These are phyloP conservation scores for Ametastegia equiseti DNA, from an alignment of 2,888 invertebrate species.

Conservation along the genomic window DNA sequence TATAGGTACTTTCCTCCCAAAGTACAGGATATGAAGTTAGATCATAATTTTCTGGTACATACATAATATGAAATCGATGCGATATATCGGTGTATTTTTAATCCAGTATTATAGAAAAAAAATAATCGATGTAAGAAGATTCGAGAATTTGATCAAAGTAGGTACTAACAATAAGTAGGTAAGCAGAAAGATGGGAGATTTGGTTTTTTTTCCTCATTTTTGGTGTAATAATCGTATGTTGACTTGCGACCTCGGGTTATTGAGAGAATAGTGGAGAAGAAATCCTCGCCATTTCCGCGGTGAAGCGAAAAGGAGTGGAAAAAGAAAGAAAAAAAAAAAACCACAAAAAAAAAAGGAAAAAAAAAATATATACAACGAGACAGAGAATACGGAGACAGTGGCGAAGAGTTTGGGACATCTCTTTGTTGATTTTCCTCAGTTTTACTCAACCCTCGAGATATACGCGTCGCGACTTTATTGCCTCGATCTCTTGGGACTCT, in stretches of 20 bases:
- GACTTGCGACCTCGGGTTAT: slow-evolving; percentile 26
- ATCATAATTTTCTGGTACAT: neutral
- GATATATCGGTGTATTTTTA: neutral
- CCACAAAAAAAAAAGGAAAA: neutral
- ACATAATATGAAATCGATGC: neutral
- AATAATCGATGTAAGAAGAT: neutral
- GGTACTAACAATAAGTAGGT: too few relatives aligned
- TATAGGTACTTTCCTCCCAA: neutral
- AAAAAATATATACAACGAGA: neutral
- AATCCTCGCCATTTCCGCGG: slow-evolving; percentile 6
- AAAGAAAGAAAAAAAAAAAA: neutral
- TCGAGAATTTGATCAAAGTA: neutral
- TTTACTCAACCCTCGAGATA: slow-evolving; percentile 20
- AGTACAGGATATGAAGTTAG: too few relatives aligned
- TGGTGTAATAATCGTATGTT: slow-evolving; percentile 30
- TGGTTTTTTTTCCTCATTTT: neutral
- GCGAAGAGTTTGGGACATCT: slow-evolving; percentile 31
- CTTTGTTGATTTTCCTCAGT: slow-evolving; percentile 37
- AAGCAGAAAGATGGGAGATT: neutral
- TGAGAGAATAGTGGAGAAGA: slow-evolving; percentile 1
- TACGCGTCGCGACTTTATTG: slow-evolving; percentile 20
- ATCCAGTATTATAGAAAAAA: neutral
- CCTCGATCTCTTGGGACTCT: slow-evolving; percentile 23
- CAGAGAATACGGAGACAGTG: too few relatives aligned
- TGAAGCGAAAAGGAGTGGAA: neutral